Evolutionary conservation across 2,797 vertebrate species (phyloP).

Genomic region (Enteromius viviparus): DNA sequence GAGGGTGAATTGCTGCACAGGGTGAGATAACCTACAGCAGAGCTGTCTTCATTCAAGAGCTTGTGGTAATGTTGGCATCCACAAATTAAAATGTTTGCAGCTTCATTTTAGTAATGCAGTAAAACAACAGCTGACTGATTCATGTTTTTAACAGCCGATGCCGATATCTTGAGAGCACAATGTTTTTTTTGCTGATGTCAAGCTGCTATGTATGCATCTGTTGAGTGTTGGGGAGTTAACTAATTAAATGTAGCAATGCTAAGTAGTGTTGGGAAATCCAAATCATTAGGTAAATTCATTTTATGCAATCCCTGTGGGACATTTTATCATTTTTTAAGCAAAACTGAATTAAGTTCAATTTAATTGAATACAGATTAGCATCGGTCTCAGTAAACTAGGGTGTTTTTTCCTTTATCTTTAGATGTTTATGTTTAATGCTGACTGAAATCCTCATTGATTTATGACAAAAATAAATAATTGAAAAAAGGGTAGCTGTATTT

Average conservation of each 20-base stretch:
- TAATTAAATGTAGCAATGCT: not conserved
- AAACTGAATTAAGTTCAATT: not conserved
- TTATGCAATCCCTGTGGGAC: not conserved
- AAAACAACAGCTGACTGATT: not conserved
- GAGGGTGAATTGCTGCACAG: constrained; percentile 17
- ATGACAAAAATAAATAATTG: not conserved
- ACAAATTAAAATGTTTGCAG: constrained; percentile 21
- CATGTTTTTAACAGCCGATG: not conserved
- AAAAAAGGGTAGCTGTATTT: not conserved
- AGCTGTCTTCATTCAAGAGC: not conserved
- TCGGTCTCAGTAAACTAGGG: not conserved
- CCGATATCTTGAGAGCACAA: not conserved
- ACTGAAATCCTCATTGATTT: not conserved
- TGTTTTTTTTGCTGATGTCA: not conserved
- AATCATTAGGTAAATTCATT: not conserved
- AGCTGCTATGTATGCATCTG: not conserved
- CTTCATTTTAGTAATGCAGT: not conserved
- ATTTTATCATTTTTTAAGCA: not conserved
- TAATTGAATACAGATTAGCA: not conserved
- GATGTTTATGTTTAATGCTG: not conserved
- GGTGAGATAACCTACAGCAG: constrained; percentile 16
- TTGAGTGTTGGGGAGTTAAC: not conserved
- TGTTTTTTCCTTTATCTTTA: not conserved
- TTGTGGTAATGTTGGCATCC: not conserved
- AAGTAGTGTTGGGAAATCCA: not conserved